Evolutionary conservation across 2,113 vertebrate species (phyloP).

Genomic region (Arvicanthis niloticus): DNA sequence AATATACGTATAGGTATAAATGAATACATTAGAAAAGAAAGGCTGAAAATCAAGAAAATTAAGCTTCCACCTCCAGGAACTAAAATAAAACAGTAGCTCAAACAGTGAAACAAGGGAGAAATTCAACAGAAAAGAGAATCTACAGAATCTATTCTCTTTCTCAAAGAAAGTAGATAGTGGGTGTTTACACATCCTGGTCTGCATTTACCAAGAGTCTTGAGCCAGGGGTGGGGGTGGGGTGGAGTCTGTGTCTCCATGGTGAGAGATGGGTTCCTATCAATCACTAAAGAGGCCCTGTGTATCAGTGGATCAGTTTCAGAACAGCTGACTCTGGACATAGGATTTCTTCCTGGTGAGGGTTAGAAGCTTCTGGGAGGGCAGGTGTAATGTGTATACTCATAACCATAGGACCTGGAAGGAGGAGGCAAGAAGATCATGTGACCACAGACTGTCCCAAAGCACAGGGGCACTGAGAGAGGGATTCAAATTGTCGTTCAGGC

Average conservation of each 20-base stretch:
- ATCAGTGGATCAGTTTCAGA: not conserved
- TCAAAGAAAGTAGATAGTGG: not conserved
- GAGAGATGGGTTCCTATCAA: not conserved
- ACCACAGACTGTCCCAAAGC: not conserved
- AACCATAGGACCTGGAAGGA: not conserved
- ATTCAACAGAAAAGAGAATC: not conserved
- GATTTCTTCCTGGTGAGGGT: not conserved
- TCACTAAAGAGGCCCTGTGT: not conserved
- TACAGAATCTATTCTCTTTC: not conserved
- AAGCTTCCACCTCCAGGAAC: not conserved
- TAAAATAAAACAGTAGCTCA: not conserved
- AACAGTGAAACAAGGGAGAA: not conserved
- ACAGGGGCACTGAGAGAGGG: not conserved
- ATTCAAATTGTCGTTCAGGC: not conserved
- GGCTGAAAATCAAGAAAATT: constrained; percentile 6
- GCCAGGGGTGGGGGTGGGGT: not conserved
- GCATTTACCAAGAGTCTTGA: not conserved
- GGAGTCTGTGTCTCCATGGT: too few relatives aligned
- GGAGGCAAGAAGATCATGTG: not conserved
- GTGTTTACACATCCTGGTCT: not conserved
- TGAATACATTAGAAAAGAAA: not conserved
- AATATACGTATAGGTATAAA: not conserved
- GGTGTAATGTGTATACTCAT: not conserved
- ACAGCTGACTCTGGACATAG: not conserved
- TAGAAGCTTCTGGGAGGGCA: not conserved